A percentile compares a stretch with the other conserved stretches of the same genome.
phyloP scores from a whole-genome alignment of 2,797 vertebrate genomes.

The Artibeus jamaicensis region DNA sequence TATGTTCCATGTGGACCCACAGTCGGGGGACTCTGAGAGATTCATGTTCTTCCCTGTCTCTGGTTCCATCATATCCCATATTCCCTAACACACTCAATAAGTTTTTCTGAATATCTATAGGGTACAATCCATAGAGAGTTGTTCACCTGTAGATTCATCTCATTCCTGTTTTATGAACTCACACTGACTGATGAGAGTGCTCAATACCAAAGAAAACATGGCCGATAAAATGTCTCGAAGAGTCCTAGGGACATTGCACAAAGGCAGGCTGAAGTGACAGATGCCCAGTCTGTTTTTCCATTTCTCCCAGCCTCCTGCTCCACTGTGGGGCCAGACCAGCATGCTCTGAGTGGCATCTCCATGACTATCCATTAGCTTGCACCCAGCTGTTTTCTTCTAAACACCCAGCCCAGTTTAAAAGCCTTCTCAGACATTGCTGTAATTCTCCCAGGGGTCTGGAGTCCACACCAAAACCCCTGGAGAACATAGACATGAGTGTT shows the following conservation, averaged over 20 bases:
- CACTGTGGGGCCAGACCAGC: neutral
- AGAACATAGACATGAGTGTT: neutral
- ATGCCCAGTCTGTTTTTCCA: fast-evolving
- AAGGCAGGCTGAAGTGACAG: neutral
- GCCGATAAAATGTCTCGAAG: neutral
- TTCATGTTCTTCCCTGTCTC: neutral
- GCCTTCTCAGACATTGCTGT: fast-evolving
- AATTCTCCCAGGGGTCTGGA: neutral
- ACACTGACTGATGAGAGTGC: neutral
- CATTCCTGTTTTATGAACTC: neutral
- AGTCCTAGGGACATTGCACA: fast-evolving
- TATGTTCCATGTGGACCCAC: fast-evolving
- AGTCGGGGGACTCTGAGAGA: no score
- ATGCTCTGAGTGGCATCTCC: neutral
- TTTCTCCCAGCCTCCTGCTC: neutral
- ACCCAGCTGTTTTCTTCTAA: neutral
- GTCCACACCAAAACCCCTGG: neutral
- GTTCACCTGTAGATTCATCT: neutral
- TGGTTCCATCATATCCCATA: neutral
- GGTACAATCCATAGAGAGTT: neutral
- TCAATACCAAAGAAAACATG: neutral
- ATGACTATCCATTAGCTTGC: fast-evolving
- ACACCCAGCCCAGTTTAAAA: no score
- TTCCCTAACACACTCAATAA: fast-evolving
- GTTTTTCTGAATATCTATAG: neutral